Evolutionary conservation across 2,888 invertebrate genomes (phyloP), one percentile per base, ranked within the genome.

Genomic region (Sabatieria punctata): DNA sequence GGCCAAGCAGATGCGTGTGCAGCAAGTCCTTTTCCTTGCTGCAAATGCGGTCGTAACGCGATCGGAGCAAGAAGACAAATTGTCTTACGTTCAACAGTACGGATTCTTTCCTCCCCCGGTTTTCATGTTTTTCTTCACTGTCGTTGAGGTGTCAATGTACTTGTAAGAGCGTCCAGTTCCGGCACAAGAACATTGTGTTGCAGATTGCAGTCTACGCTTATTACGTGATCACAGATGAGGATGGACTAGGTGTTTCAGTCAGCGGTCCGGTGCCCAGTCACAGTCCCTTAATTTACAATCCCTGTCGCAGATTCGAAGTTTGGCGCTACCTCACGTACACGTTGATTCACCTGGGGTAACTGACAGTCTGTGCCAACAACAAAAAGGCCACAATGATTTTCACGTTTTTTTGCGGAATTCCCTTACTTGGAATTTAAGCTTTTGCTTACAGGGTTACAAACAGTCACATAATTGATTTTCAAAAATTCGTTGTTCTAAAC

Each of bases 91-190:
- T 15, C 38, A 84, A 58, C 80, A 88, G 64, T 93, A 91, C 72
- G 79, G 77, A 49, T 88, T 91, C 63, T 80, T 78, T 65, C 91
- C 89, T 13, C 73, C 73, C 4, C 91, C 91, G 0, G 63, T 93
- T 47, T 83, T 85, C 61, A 89, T 93, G 83, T 76, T 89, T 52
- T 71, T 84, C 49, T 79, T 91, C 59, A 85, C 85, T 4, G 59
- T 86, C 49, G 71, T 85, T 55, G 86, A 91, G 75, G 85, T 89
- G 54, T 72, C 54, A n/a, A n/a, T n/a, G n/a, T n/a, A n/a, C n/a
- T n/a, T n/a, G n/a, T n/a, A n/a, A n/a, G n/a, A n/a, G n/a, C n/a
- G n/a, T n/a, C n/a, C n/a, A n/a, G n/a, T n/a, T n/a, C n/a, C n/a
- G n/a, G n/a, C n/a, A n/a, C n/a, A n/a, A n/a, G n/a, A n/a, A n/a